Evolutionary conservation across 2,888 invertebrate genomes (phyloP), one percentile per base, ranked within the genome.

Genomic region (Tachystola acroxantha): DNA sequence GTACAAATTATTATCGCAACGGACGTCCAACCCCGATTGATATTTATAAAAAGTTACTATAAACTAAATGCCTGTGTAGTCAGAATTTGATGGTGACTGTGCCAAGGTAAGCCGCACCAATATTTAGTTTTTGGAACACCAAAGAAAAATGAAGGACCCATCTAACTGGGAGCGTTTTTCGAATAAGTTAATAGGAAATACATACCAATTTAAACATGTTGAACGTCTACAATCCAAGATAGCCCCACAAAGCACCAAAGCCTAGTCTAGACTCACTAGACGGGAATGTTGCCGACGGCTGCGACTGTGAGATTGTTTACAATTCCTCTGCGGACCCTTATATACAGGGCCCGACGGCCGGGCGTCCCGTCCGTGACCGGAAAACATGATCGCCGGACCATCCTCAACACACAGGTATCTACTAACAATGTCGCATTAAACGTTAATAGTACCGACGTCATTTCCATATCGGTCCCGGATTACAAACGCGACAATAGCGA

Each of bases 351-450:
- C 46, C 36, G 52, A 44, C 44, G 48, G 50, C 51, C 11, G 11
- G 57, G 47, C 53, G 51, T 68, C 64, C 65, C 50, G 61, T 64
- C 57, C 85, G 84, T 84, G 85, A 70, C 73, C 57, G 57, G 85
- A 81, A 82, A 76, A 67, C 24, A 81, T 79, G 64, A 55, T 44
- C 45, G 37, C 43, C 37, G 46, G 49, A 46, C 53, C 57, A 66
- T 67, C 71, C 72, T 70, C 65, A 60, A 48, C 54, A 50, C 52
- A 56, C 65, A 63, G 60, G 58, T 65, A 57, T 51, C 65, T 53
- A 63, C 16, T 48, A 64, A 85, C 84, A 82, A 84, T 85, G 78
- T 74, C 79, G 50, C 84, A 82, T 84, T 84, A 84, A 69, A 53
- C 55, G 59, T 64, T 75, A 77, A 76, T 71, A 71, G 69, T 53